Conservation (phyloP, 2,113 vertebrate species). For the Cyphomyrus discorhynchus region DNA sequence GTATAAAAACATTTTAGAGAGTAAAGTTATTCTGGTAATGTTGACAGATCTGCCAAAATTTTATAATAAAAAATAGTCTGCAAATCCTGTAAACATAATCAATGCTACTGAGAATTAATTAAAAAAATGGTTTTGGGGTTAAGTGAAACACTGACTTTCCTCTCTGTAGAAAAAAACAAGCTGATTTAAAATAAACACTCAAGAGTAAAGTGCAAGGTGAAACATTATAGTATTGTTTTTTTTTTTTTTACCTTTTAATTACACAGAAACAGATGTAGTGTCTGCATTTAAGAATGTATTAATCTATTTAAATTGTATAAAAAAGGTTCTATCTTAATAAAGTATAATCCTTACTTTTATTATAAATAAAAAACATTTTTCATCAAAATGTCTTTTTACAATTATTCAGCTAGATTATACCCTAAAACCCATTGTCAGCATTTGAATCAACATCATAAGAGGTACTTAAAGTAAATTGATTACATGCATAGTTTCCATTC, state of each 20-base stretch:
- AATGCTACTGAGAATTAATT: neutral
- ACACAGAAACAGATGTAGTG: neutral
- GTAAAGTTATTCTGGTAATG: neutral
- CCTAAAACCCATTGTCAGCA: conserved; percentile 1
- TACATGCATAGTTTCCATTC: conserved; percentile 1
- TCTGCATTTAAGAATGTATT: neutral
- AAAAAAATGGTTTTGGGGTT: neutral
- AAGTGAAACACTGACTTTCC: neutral
- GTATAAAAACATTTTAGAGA: neutral
- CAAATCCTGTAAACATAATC: neutral
- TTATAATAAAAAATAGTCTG: neutral
- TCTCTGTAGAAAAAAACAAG: neutral
- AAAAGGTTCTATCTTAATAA: neutral
- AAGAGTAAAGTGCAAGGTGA: neutral
- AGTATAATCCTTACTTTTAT: neutral
- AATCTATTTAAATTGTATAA: neutral
- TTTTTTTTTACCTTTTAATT: neutral
- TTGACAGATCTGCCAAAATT: neutral
- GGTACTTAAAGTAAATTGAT: neutral
- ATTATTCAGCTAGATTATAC: neutral
- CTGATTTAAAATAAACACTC: neutral
- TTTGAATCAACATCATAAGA: conserved; percentile 1
- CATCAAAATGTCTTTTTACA: neutral
- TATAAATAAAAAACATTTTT: neutral
- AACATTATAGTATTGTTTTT: neutral